phyloP scores from a whole-genome alignment of 1,140 invertebrate species.

The Bombus terrestris region DNA sequence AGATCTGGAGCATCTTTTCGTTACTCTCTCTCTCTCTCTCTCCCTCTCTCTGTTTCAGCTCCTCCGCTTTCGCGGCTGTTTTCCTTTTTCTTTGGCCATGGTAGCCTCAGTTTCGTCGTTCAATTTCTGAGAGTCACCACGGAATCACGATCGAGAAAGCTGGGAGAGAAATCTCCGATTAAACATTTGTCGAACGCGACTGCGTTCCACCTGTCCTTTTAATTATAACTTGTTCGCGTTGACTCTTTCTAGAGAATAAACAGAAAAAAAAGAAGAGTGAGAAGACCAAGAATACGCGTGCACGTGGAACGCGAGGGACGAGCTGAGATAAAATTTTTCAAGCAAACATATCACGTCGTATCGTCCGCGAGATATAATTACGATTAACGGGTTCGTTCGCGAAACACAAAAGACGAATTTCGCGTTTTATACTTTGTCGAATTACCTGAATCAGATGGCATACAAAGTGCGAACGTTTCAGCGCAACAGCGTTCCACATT shows the following conservation, averaged over 20 bases:
- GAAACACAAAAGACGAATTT: neutral
- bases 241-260: neutral
- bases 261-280: neutral
- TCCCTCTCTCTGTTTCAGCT: neutral
- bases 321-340: neutral
- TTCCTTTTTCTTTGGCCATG: conserved; percentile 27
- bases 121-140: conserved; percentile 43
- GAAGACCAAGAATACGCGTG: neutral
- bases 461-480: too few relatives aligned
- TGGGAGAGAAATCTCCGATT: conserved; percentile 8
- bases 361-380: conserved; percentile 15
- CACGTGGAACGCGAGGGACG: neutral
- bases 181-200: neutral
- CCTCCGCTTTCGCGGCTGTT: conserved; percentile 5
- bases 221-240: neutral
- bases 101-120: conserved; percentile 35
- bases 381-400: conserved; percentile 18
- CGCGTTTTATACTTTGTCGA: neutral
- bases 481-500: too few relatives aligned
- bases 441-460: too few relatives aligned
- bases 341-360: neutral
- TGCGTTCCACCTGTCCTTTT: conserved; percentile 10
- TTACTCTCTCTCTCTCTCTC: conserved; percentile 9
- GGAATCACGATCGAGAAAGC: conserved; percentile 18
- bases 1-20: conserved; percentile 49